Evolutionary conservation across 2,888 invertebrate genomes (phyloP).

Genomic region (Eueremaeus valkanovi): DNA sequence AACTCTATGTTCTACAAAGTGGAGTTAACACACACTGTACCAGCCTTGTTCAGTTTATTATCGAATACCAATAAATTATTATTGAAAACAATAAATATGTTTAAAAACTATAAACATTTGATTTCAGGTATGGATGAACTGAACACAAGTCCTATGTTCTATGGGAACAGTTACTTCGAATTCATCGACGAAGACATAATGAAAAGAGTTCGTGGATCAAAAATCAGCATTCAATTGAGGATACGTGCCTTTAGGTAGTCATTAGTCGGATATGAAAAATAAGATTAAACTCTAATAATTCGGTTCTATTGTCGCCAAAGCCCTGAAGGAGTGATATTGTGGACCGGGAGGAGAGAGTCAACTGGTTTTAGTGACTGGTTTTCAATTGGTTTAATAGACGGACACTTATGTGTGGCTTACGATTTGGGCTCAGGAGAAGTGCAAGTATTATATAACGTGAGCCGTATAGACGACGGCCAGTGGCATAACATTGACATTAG

Average conservation of each 20-base stretch:
- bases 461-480: conserved; percentile 80
- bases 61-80: too few relatives aligned
- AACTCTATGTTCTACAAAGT: too few relatives aligned
- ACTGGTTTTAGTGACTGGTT: conserved; percentile 63
- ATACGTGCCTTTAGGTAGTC: conserved; percentile 65
- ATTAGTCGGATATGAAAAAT: background rate
- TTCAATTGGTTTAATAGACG: conserved; percentile 75
- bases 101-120: too few relatives aligned
- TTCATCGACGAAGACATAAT: conserved; percentile 81
- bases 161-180: conserved; percentile 77
- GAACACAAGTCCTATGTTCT: conserved; percentile 66
- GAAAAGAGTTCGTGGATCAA: conserved; percentile 75
- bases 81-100: too few relatives aligned
- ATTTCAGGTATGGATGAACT: conserved; percentile 49
- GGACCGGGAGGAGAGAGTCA: conserved; percentile 1
- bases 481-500: conserved; percentile 74
- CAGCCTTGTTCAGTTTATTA: too few relatives aligned
- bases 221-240: conserved; percentile 80
- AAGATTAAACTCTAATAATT: too few relatives aligned
- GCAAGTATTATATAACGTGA: conserved; percentile 74
- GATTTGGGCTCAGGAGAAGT: conserved; percentile 84
- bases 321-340: conserved; percentile 21
- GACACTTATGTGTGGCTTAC: conserved; percentile 69
- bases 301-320: too few relatives aligned
- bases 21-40: too few relatives aligned